Evolutionary conservation across 2,888 invertebrate species (phyloP).

Genomic region (Melinaea marsaeus): DNA sequence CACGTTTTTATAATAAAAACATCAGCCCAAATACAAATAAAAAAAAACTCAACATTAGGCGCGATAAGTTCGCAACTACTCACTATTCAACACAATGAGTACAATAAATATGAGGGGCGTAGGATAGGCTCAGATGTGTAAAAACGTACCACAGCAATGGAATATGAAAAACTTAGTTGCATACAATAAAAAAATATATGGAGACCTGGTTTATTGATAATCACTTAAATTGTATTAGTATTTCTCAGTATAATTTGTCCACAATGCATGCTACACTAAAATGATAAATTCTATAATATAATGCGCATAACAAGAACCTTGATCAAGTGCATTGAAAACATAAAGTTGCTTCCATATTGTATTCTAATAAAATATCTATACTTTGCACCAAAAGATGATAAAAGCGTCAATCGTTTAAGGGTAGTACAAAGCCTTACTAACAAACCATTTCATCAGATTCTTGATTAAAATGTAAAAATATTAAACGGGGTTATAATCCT

Average conservation of each 20-base stretch:
- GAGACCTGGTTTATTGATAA: conserved; percentile 2
- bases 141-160: conserved; percentile 21
- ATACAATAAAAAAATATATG: conserved; percentile 62
- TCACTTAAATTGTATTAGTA: background rate
- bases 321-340: no score
- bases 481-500: no score
- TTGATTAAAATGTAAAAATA: no score
- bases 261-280: background rate
- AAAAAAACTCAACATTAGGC: conserved; percentile 34
- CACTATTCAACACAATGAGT: conserved; percentile 32
- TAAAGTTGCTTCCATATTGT: no score
- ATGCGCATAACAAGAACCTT: no score
- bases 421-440: no score
- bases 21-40: no score
- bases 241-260: conserved; percentile 4
- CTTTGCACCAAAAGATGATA: no score
- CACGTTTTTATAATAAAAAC: conserved; percentile 34
- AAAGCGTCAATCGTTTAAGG: conserved; percentile 23
- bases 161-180: conserved; percentile 71
- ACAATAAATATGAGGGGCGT: conserved; percentile 42
- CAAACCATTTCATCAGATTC: no score
- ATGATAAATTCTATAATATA: background rate
- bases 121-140: conserved; percentile 60
- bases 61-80: conserved; percentile 51
- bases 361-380: no score